Base-by-base conservation (phyloP, 2,797 vertebrate species). In the Lithobates pipiens region DNA sequence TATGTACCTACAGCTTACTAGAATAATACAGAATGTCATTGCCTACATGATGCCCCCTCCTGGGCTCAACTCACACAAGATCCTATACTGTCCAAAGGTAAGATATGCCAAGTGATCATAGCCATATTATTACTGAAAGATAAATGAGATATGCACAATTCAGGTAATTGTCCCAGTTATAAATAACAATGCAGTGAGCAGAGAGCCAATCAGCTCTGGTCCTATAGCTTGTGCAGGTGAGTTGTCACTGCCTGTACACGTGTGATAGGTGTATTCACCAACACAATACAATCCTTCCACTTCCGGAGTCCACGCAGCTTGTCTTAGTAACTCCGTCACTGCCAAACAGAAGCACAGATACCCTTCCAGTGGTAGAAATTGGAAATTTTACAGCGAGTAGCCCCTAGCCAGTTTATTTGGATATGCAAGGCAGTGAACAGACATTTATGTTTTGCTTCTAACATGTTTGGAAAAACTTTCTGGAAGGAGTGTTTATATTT, bases 201-300 rank as follows among this genome's bases (percentile, higher is more conserved):
- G n/a, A 4, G 13, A 15, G 9, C 65, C 65, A 67, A 65, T 7
- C 61, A 25, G 23, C 61, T n/a, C 21, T n/a, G 21, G 23, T 67
- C 65, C n/a, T 67, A 29, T 65, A n/a, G 9, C 18, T 1, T n/a
- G 5, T 61, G 54, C 18, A 61, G 54, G 54, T 61, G 54, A 61
- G 18, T 7, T 54, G 50, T 54, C 50, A 18, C 16, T 61, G 54
- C 21, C 6, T 61, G 54, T 61, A 61, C 21, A 61, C 18, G 32
- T 23, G n/a, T 73, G 70, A 63, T 50, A 73, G 70, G 80, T 82
- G 69, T 32, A 42, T 23, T 18, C 11, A 61, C 27, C 69, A 74
- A 57, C 27, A 72, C 68, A 61, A 74, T 39, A 5, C 1, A 15
- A 21, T 1, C 11, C 13, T 32, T 36, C 6, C 13, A 21, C 70